These are phyloP conservation scores for Romanogobio albipinnatus DNA, from an alignment of 2,113 vertebrate species.

Conservation along the genomic window DNA sequence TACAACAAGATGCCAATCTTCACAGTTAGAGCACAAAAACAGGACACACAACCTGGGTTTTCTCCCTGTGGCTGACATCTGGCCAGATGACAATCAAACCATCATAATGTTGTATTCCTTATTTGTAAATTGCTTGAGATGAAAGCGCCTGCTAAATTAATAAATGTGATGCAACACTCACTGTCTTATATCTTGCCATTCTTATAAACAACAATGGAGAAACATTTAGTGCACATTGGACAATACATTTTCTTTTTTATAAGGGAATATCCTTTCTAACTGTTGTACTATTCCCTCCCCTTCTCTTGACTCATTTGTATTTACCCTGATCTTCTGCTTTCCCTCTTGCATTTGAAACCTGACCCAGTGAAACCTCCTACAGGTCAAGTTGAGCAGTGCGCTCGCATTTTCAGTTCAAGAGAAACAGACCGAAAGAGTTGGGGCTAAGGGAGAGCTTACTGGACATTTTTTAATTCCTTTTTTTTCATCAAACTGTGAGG, in stretches of 20 bases:
- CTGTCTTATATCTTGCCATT: background rate
- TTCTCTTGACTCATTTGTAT: background rate
- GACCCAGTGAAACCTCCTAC: conserved; percentile 64
- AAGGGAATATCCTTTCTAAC: background rate
- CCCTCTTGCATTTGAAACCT: conserved; percentile 46
- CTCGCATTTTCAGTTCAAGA: background rate
- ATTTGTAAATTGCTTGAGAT: background rate
- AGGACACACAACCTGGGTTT: background rate
- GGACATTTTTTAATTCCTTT: background rate
- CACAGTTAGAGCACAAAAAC: background rate
- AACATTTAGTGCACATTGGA: background rate
- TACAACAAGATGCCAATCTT: too few relatives aligned
- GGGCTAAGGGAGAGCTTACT: background rate
- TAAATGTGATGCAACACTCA: conserved; percentile 2
- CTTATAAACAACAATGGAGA: background rate
- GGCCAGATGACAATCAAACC: background rate
- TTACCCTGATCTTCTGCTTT: conserved; percentile 16
- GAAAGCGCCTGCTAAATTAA: background rate
- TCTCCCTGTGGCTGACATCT: background rate
- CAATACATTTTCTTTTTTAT: background rate
- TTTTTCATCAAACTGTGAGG: background rate
- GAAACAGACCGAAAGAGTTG: background rate
- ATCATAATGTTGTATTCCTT: background rate
- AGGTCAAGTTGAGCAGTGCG: conserved; percentile 65
- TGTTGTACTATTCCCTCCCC: background rate